A percentile compares a stretch with the other conserved stretches of the same genome.
These are phyloP conservation scores for Dolomedes plantarius DNA, from an alignment of 2,888 invertebrate genomes.

Conservation along the genomic window DNA sequence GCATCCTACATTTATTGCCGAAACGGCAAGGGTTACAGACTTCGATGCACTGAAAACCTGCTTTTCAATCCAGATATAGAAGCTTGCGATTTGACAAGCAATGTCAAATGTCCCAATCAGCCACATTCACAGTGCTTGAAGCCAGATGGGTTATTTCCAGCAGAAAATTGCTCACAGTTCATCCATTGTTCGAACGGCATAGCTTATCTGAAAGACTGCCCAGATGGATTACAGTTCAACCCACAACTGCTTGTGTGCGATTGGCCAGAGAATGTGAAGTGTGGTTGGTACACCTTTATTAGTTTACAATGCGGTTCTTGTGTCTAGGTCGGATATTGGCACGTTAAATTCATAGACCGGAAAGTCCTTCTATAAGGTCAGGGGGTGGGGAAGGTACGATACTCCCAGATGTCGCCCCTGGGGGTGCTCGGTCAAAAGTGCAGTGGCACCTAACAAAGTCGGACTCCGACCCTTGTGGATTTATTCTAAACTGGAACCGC, in stretches of 20 bases:
- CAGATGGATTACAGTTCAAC: constrained; percentile 60
- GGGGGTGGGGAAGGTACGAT: too few species aligned
- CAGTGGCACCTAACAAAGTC: too few species aligned
- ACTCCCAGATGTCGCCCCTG: too few species aligned
- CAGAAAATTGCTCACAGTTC: constrained; percentile 51
- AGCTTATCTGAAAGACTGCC: constrained; percentile 58
- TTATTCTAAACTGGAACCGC: too few species aligned
- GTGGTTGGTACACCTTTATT: constrained; percentile 46
- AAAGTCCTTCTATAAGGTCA: too few species aligned
- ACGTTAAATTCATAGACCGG: too few species aligned
- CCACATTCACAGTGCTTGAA: constrained; percentile 6
- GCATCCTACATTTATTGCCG: constrained; percentile 4
- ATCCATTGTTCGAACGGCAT: constrained; percentile 61
- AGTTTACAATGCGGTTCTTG: too few species aligned
- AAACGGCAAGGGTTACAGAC: neutral
- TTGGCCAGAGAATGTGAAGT: constrained; percentile 67
- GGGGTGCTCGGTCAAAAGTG: too few species aligned
- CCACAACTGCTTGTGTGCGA: constrained; percentile 65
- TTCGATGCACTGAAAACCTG: constrained; percentile 4
- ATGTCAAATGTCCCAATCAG: neutral
- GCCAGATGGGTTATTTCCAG: constrained; percentile 58
- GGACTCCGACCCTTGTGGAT: too few species aligned
- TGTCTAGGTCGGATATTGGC: too few species aligned
- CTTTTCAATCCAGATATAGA: constrained; percentile 45
- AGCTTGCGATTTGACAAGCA: constrained; percentile 27